Conservation (phyloP, 2,113 vertebrate genomes). For the Pipa parva region DNA sequence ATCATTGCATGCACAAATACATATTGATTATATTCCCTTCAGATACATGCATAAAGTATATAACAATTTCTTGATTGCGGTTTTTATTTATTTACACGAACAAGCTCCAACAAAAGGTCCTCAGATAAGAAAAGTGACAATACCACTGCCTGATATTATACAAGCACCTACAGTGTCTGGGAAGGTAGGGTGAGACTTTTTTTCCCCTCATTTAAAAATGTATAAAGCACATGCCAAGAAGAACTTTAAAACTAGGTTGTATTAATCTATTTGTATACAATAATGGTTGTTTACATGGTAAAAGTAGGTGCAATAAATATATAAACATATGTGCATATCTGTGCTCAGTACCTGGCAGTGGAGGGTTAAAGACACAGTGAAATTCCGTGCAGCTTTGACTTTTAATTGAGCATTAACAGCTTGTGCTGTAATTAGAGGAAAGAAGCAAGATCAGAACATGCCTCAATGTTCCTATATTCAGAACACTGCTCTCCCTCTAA, state of each 20-base stretch:
- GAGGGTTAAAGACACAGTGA: not conserved
- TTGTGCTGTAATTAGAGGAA: slow-evolving; percentile 5
- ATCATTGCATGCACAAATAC: too few species aligned
- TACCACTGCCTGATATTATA: not conserved
- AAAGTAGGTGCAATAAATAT: not conserved
- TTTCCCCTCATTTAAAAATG: too few species aligned
- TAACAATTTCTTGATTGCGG: too few species aligned
- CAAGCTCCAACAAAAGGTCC: not conserved
- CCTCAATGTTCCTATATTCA: not conserved
- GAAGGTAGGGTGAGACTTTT: too few species aligned
- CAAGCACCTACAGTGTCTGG: too few species aligned
- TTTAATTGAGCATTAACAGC: slow-evolving; percentile 7
- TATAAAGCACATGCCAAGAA: too few species aligned
- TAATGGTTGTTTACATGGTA: not conserved
- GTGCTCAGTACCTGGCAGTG: not conserved
- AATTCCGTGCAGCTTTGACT: not conserved
- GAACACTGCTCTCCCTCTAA: slow-evolving; percentile 10
- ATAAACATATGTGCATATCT: not conserved
- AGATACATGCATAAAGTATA: too few species aligned
- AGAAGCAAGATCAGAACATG: not conserved
- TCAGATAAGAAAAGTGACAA: not conserved
- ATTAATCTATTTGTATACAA: not conserved
- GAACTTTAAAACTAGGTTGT: too few species aligned
- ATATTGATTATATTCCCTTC: too few species aligned
- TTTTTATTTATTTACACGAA: too few species aligned